Conservation (phyloP, 2,797 vertebrate genomes). For the Podarcis lilfordi region DNA sequence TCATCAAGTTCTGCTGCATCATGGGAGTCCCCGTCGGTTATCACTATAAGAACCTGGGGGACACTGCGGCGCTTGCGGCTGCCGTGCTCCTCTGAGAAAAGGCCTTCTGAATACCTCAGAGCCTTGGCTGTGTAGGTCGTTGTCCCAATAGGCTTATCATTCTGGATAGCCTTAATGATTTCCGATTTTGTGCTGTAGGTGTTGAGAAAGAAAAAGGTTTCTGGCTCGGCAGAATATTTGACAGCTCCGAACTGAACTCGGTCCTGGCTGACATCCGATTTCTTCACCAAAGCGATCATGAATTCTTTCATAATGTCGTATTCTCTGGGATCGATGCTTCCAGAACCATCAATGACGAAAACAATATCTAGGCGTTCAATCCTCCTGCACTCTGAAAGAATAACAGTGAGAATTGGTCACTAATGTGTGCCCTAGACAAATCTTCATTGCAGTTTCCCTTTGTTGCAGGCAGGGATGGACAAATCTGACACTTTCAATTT, state of each 20-base stretch:
- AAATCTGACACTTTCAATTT: too few species aligned
- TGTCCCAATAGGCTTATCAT: slow-evolving; percentile 39
- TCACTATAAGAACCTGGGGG: slow-evolving; percentile 74
- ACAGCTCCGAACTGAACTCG: slow-evolving; percentile 73
- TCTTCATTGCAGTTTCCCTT: background rate
- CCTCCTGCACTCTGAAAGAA: slow-evolving; percentile 68
- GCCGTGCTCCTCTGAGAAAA: slow-evolving; percentile 63
- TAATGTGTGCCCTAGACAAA: background rate
- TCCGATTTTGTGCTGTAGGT: slow-evolving; percentile 46
- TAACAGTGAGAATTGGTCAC: background rate
- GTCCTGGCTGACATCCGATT: slow-evolving; percentile 67
- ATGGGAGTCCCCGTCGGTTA: slow-evolving; percentile 74
- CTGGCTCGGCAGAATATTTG: slow-evolving; percentile 65
- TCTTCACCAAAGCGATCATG: slow-evolving; percentile 70
- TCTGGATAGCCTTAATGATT: slow-evolving; percentile 58
- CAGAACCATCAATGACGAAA: slow-evolving; percentile 76
- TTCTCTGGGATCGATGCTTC: slow-evolving; percentile 56
- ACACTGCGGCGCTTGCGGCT: slow-evolving; percentile 65
- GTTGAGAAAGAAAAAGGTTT: slow-evolving; percentile 64
- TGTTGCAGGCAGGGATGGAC: too few species aligned
- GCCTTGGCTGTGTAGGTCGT: slow-evolving; percentile 62
- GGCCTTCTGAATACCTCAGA: slow-evolving; percentile 57
- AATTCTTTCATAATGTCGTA: slow-evolving; percentile 74
- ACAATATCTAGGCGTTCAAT: slow-evolving; percentile 73
- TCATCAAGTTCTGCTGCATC: slow-evolving; percentile 53